A percentile compares a stretch with the other conserved stretches of the same genome.
These are phyloP conservation scores for Cyprinella venusta DNA, from an alignment of 2,797 vertebrate genomes.

Conservation along the genomic window DNA sequence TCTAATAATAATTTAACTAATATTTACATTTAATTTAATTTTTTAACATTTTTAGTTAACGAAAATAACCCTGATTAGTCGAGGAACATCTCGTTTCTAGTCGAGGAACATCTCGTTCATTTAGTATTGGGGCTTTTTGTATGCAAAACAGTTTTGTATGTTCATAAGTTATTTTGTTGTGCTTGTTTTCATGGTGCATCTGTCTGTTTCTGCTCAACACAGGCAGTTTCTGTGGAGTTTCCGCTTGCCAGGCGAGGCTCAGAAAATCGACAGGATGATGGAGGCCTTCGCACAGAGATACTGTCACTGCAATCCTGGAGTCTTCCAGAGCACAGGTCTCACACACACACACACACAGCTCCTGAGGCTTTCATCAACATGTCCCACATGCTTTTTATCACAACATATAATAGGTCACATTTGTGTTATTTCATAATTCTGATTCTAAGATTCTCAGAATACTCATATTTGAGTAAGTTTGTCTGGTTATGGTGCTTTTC, in stretches of 20 bases:
- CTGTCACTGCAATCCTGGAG: constrained; percentile 92
- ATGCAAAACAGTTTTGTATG: background rate
- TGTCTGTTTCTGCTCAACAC: constrained; percentile 34
- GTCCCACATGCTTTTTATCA: background rate
- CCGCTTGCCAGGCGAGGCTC: constrained; percentile 92
- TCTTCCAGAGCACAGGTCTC: constrained; percentile 92
- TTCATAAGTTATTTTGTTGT: background rate
- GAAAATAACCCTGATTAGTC: background rate
- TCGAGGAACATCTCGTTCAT: background rate
- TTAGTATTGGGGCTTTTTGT: background rate
- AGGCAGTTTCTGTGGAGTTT: constrained; percentile 97
- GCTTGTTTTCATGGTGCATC: background rate
- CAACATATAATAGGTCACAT: background rate
- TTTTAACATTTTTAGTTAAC: background rate
- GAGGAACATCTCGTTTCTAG: too few relatives aligned
- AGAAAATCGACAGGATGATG: constrained; percentile 98
- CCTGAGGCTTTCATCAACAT: background rate
- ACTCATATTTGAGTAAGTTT: too few relatives aligned
- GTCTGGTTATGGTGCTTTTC: too few relatives aligned
- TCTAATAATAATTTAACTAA: background rate
- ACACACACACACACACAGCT: background rate
- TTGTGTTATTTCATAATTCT: background rate
- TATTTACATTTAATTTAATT: background rate
- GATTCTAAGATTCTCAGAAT: background rate
- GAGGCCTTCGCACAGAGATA: constrained; percentile 96